Conservation (phyloP, 2,113 vertebrate species). For the Hoplias malabaricus region DNA sequence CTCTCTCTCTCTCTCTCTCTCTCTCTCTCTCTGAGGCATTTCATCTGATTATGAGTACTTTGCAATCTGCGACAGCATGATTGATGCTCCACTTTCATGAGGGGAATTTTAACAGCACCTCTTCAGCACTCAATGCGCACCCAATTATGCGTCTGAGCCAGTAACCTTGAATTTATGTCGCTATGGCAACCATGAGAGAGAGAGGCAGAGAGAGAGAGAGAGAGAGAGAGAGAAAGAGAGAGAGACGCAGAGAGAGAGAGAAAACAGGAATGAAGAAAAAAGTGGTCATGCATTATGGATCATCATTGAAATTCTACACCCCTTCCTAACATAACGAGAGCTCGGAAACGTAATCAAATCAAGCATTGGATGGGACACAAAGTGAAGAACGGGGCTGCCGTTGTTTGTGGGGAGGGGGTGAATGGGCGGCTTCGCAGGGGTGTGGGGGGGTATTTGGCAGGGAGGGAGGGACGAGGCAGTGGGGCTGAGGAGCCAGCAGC, state of each 20-base stretch:
- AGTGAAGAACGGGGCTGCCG: conserved; percentile 92
- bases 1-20: conserved; percentile 11
- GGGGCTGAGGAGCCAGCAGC: conserved; percentile 87
- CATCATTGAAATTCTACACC: conserved; percentile 99
- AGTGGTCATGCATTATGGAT: conserved; percentile 99
- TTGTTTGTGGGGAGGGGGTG: conserved; percentile 60
- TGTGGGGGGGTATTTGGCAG: background rate
- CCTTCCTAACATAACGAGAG: conserved; percentile 99
- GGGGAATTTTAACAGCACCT: conserved; percentile 99
- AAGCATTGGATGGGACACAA: conserved; percentile 98
- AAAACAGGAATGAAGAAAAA: conserved; percentile 16
- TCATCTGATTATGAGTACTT: conserved; percentile 94
- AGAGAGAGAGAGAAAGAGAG: conserved; percentile 71
- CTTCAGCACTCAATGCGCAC: conserved; percentile 93
- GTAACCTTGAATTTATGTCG: conserved; percentile 99
- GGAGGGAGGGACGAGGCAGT: conserved; percentile 59
- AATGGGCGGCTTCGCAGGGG: background rate
- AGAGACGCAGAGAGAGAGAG: conserved; percentile 8
- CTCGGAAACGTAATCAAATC: conserved; percentile 99
- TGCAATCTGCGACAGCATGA: conserved; percentile 92
- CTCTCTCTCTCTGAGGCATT: conserved; percentile 82
- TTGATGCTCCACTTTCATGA: conserved; percentile 97
- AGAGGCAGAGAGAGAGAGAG: conserved; percentile 1
- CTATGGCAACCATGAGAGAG: conserved; percentile 88
- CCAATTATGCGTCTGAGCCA: conserved; percentile 99